Evolutionary conservation across 2,113 vertebrate species (phyloP), one percentile per base, ranked within the genome.

Genomic region (Chionomys nivalis): DNA sequence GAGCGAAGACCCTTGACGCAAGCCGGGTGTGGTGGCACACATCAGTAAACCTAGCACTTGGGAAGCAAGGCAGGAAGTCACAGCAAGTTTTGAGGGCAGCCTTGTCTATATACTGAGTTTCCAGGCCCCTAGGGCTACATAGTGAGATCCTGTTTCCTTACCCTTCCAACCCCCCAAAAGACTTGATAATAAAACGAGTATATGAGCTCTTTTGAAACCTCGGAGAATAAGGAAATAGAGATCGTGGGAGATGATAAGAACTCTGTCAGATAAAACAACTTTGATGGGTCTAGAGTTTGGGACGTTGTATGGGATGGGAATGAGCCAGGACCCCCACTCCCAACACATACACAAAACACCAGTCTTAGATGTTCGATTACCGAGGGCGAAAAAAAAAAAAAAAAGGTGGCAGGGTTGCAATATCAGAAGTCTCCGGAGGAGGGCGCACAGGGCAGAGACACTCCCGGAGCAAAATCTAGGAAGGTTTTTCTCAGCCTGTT

Each of bases 371-470:
- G 13, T 2, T 75, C 42, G 23, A 6, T 26, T 6, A 61, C 47
- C 23, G 3, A 52, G 52, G 52, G 0, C 2, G 13, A 52, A 13
- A 49, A 49, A 49, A 12, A 3, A 13, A 52, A 52, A 13, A 49
- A 49, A 49, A 12, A 3, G 44, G 47, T 0, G 52, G 52, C 24
- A 66, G 21, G 61, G 8, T 49, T 94, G 93, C 63, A 96, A 86
- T 96, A 36, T 87, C 87, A 52, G 33, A 11, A 75, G 65, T n/a
- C 0, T 85, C 97, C 97, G 96, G 97, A 75, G 97, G 97, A 97
- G 96, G 96, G 97, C 65, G 94, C 58, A 49, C 44, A 79, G 75
- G 86, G 87, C 88, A 96, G 93, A 91, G 79, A 66, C 44, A 49
- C 72, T 26, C 66, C 44, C 75, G 73, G 73, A 63, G 36, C 28